A percentile compares a stretch with the other conserved stretches of the same genome.
These are phyloP conservation scores for Danio albolineatus DNA, from an alignment of 2,797 vertebrate species.

Conservation along the genomic window DNA sequence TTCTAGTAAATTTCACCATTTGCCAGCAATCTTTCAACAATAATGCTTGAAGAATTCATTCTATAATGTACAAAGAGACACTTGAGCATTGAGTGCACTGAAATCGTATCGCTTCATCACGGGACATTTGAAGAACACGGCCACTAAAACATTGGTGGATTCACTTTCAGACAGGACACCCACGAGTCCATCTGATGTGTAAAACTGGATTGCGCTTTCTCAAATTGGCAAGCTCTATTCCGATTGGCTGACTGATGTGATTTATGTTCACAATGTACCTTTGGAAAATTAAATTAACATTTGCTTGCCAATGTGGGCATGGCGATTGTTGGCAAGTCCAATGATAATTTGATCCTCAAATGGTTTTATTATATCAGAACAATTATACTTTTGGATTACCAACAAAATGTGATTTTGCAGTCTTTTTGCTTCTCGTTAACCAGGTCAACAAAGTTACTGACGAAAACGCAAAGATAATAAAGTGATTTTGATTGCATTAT, in stretches of 20 bases:
- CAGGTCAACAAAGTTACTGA: neutral
- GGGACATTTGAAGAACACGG: neutral
- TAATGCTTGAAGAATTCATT: neutral
- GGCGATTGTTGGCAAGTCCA: no score
- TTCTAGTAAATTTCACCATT: conserved; percentile 23
- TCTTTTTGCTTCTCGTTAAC: neutral
- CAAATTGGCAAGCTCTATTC: neutral
- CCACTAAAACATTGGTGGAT: neutral
- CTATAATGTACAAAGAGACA: conserved; percentile 7
- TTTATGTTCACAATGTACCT: neutral
- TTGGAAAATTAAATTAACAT: neutral
- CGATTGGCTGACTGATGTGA: conserved; percentile 19
- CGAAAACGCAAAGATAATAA: neutral
- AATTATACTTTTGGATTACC: no score
- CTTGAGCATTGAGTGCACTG: neutral
- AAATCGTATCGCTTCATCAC: conserved; percentile 15
- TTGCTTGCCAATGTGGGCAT: neutral
- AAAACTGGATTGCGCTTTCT: conserved; percentile 11
- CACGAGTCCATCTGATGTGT: conserved; percentile 9
- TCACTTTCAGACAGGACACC: conserved; percentile 2
- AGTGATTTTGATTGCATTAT: neutral
- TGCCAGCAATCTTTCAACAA: conserved; percentile 21
- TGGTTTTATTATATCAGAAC: no score
- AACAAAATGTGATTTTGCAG: no score
- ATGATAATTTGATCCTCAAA: no score